Percentiles rank a stretch among this genome's conserved stretches.
These are phyloP conservation scores for Drosophila melanogaster DNA, from an alignment of 1,140 invertebrate genomes.

Conservation along the genomic window Release_6_plus_ISO1_MT NT_037436.4:13287501-13288000, in stretches of 20 bases:
- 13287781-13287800: conserved; percentile 58
- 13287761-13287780: conserved; percentile 77
- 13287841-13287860: conserved; percentile 82
- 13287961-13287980: conserved; percentile 42
- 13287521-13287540: conserved; percentile 17
- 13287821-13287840: conserved; percentile 52
- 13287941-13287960: conserved; percentile 7
- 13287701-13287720: conserved; percentile 49
- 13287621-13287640: conserved; percentile 63
- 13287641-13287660: conserved; percentile 46
- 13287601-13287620: conserved; percentile 41
- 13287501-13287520: conserved; percentile 16
- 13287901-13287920: conserved; percentile 68
- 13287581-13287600: conserved; percentile 23
- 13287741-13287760: conserved; percentile 73
- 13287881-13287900: conserved; percentile 83
- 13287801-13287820: conserved; percentile 80
- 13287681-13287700: conserved; percentile 1
- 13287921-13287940: conserved; percentile 10
- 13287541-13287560: conserved; percentile 51
- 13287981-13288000: conserved; percentile 50
- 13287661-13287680: conserved; percentile 30
- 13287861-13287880: conserved; percentile 82
- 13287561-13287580: conserved; percentile 16
- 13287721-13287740: conserved; percentile 76